A percentile compares a stretch with the other conserved stretches of the same genome.
These are phyloP conservation scores for Phoxinus dragarum DNA, from an alignment of 2,797 vertebrate genomes.

Conservation along the genomic window DNA sequence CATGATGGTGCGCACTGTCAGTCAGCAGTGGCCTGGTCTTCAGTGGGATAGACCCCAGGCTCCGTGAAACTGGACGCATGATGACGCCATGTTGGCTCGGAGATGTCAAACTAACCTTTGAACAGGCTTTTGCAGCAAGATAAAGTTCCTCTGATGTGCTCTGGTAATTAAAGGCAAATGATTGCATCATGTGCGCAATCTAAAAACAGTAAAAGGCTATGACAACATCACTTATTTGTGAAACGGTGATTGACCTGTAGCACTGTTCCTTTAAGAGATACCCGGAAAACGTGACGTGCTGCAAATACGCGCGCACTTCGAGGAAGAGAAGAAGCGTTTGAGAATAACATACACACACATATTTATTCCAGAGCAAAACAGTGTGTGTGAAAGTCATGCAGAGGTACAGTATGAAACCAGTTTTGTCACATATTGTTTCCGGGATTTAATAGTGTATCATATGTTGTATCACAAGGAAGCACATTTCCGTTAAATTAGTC, in stretches of 20 bases:
- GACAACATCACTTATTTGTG: constrained; percentile 14
- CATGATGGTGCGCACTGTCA: constrained; percentile 69
- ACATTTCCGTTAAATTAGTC: neutral
- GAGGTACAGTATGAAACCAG: neutral
- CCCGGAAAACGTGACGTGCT: neutral
- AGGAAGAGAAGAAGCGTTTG: neutral
- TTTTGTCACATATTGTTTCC: neutral
- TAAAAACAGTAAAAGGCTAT: neutral
- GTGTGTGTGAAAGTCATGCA: neutral
- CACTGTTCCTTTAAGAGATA: constrained; percentile 39
- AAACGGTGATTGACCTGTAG: neutral
- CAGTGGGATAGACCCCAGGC: constrained; percentile 53
- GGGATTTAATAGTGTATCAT: neutral
- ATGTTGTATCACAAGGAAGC: neutral
- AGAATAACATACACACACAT: neutral
- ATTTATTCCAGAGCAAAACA: neutral
- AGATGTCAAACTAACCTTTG: constrained; percentile 63
- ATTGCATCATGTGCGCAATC: neutral
- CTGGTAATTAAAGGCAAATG: neutral
- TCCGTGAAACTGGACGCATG: constrained; percentile 63
- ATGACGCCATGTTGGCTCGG: constrained; percentile 45
- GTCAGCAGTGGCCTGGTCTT: constrained; percentile 4
- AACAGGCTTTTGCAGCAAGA: neutral
- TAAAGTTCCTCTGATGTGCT: constrained; percentile 10
- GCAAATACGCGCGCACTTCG: constrained; percentile 5